Percentiles rank a stretch among this genome's conserved stretches.
phyloP scores from a whole-genome alignment of 2,113 vertebrate genomes.

The Erythrolamprus reginae region DNA sequence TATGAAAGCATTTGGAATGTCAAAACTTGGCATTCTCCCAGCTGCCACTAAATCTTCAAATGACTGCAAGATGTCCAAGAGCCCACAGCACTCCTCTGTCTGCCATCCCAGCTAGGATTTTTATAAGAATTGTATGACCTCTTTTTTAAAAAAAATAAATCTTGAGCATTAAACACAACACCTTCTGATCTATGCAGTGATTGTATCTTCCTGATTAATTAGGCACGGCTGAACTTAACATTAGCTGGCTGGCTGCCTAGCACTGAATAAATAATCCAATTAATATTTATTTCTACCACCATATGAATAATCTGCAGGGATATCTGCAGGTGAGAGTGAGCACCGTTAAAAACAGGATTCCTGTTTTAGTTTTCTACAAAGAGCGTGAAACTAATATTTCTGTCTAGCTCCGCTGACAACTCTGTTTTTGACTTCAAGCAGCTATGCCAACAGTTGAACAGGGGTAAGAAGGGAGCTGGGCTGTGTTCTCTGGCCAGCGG shows the following conservation, averaged over 20 bases:
- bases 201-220: not conserved
- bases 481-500: not conserved
- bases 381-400: not conserved
- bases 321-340: not conserved
- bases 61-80: not conserved
- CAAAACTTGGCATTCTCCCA: not conserved
- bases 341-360: not conserved
- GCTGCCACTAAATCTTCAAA: not conserved
- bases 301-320: not conserved
- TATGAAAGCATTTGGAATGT: not conserved
- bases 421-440: not conserved
- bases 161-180: not conserved
- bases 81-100: not conserved
- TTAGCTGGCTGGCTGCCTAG: not conserved
- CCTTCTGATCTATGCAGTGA: not conserved
- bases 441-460: not conserved
- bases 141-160: not conserved
- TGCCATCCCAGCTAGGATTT: not conserved
- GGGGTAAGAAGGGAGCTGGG: not conserved
- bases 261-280: not conserved
- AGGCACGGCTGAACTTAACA: not conserved
- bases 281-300: conserved; percentile 8
- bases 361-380: not conserved
- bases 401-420: not conserved
- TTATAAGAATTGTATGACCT: not conserved